Base-by-base conservation (phyloP, 2,113 vertebrate genomes). In the Macquaria ambigua region DNA sequence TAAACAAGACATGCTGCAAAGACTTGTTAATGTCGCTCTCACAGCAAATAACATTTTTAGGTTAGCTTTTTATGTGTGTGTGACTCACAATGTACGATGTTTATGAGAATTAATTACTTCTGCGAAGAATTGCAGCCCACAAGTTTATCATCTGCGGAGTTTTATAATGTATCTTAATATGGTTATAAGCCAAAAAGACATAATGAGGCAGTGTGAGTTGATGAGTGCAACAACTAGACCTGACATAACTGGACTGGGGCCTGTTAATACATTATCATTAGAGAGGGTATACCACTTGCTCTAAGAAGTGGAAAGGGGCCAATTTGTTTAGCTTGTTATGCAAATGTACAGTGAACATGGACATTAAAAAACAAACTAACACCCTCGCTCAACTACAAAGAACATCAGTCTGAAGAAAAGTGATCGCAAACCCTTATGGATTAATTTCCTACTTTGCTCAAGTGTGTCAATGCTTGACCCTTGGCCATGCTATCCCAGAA, bases 261-360 rank as follows among this genome's bases (percentile, higher is more conserved):
- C 39, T 74, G 64, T 87, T 84, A 84, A 85, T 85, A 80, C 37
- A 75, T 71, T 79, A 79, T 90, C 78, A 92, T 63, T 55, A 78
- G 20, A 21, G 21, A 77, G 31, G 31, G 46, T 67, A 64, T 61
- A 67, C 61, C 31, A 53, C n/a, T 69, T 48, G 56, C 20, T 64
- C 58, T 69, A 83, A 81, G 61, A 81, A 63, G 39, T 59, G 63
- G 69, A 81, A 20, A 31, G 50, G 37, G 62, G 25, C 8, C 62
- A 83, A 39, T 80, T 72, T 92, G 81, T 87, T 90, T 88, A 16
- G 74, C 80, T 93, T 83, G 61, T 92, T 91, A 88, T 90, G 88
- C 80, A 91, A 82, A 93, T 89, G 23, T 48, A 7, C 3, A 50
- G 31, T 31, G 3, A 67, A 69, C 7, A 70, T 63, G 70, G 58